Conservation (phyloP, 2,797 vertebrate species). For the Neopelma chrysocephalum region DNA sequence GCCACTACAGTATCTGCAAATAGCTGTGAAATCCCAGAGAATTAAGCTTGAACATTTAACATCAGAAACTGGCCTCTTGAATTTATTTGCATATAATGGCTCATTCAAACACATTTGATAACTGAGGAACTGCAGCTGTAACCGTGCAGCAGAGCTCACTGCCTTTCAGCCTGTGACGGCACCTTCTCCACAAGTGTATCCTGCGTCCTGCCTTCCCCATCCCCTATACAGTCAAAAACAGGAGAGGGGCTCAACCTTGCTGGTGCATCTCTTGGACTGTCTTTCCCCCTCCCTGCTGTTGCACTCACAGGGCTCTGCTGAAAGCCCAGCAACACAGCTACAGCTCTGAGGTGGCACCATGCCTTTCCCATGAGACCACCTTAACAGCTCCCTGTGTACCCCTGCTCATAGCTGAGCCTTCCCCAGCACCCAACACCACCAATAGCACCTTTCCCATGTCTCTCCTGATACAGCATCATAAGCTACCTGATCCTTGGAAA, state of each 20-base stretch:
- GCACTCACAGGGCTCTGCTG: background rate
- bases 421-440: background rate
- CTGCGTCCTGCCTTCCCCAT: background rate
- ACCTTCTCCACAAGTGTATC: fast-evolving
- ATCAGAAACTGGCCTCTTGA: background rate
- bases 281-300: background rate
- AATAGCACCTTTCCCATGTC: background rate
- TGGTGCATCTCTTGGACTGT: background rate
- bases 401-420: background rate
- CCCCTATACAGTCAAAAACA: background rate
- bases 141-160: background rate
- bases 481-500: constrained; percentile 29
- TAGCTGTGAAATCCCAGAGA: constrained; percentile 5
- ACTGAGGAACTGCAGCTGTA: background rate
- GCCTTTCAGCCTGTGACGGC: background rate
- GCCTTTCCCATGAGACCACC: background rate
- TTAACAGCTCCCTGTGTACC: fast-evolving
- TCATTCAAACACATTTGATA: background rate
- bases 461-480: background rate
- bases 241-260: background rate
- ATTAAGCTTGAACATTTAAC: background rate
- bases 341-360: fast-evolving
- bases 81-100: background rate
- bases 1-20: background rate
- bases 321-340: background rate